Evolutionary conservation across 92 coral and sea anemone genomes (phyloP), one percentile per base, ranked within the genome.

Genomic region (Epizoanthus fatuus): DNA sequence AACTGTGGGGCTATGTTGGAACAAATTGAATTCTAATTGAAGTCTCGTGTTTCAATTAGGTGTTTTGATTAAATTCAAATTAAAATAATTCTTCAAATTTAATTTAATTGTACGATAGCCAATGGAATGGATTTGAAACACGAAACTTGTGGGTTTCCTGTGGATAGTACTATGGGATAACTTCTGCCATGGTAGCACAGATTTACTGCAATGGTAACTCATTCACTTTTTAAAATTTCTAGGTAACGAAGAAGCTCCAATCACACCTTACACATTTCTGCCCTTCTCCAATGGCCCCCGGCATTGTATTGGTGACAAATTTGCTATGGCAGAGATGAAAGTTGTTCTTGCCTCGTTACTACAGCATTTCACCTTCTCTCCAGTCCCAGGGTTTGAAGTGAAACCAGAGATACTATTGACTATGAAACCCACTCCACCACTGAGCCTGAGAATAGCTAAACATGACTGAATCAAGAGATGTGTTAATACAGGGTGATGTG

Each of bases 251-350:
- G 52, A 64, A 22, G 72, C 86, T 45, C 39, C 74, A 0, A 66
- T 68, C 63, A 71, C 77, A 44, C 95, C 91, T 35, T 88, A 66
- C 80, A 69, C 90, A 0, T 94, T 85, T 66, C 9, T 91, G 3
- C 97, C 97, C 5, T 94, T 92, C 59, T 85, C 93, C 35, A 60
- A 76, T 81, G 94, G 96, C 3, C 88, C 94, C 32, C 92, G 96
- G n/a, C 82, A 81, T 10, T 93, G 96, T 67, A 75, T 88, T 17
- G 96, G 96, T 7, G 77, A 81, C 49, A 91, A 88, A 87, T 93
- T 91, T 22, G 93, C 96, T 25, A 5, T 91, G 91, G 89, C 84
- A 12, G 89, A 91, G 84, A 85, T 93, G 83, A 93, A 93, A 78
- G 87, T 63, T 7, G 87, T 85, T 57, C 72, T 93, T 37, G 47